A percentile compares a stretch with the other conserved stretches of the same genome.
Evolutionary conservation across 2,888 invertebrate genomes (phyloP).

Genomic region (Andrena fulva): DNA sequence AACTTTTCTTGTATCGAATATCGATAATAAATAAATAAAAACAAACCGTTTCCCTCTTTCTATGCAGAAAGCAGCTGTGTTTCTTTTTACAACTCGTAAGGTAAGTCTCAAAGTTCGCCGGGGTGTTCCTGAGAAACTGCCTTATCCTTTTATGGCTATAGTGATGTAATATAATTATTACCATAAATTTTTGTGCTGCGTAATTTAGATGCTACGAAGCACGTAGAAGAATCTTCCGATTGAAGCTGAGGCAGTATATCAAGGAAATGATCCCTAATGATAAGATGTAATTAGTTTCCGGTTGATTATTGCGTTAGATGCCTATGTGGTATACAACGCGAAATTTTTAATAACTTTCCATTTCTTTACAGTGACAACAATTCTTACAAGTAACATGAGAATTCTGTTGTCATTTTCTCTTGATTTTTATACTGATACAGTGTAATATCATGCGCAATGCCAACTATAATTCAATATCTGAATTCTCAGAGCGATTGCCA

Average conservation of each 20-base stretch:
- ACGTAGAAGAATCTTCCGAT: too few species aligned
- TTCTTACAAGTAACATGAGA: neutral
- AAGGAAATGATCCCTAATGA: too few species aligned
- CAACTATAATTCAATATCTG: neutral
- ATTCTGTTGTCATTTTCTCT: neutral
- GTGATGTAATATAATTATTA: too few species aligned
- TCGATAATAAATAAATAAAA: conserved; percentile 26
- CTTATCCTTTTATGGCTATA: too few species aligned
- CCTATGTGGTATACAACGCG: neutral
- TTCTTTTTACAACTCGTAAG: too few species aligned
- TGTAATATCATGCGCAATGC: neutral
- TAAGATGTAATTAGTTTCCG: neutral
- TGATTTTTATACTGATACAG: neutral
- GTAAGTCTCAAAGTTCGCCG: too few species aligned
- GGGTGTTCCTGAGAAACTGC: too few species aligned
- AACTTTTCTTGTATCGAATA: conserved; percentile 5
- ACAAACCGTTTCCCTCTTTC: neutral
- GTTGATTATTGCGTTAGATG: neutral
- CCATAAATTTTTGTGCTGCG: too few species aligned
- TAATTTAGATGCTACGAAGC: too few species aligned
- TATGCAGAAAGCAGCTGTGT: too few species aligned
- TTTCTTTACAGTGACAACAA: neutral
- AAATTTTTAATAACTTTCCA: neutral
- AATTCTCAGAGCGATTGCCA: conserved; percentile 2
- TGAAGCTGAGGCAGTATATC: too few species aligned